Base-by-base conservation (phyloP, 2,113 vertebrate species). In the Misgurnus anguillicaudatus region DNA sequence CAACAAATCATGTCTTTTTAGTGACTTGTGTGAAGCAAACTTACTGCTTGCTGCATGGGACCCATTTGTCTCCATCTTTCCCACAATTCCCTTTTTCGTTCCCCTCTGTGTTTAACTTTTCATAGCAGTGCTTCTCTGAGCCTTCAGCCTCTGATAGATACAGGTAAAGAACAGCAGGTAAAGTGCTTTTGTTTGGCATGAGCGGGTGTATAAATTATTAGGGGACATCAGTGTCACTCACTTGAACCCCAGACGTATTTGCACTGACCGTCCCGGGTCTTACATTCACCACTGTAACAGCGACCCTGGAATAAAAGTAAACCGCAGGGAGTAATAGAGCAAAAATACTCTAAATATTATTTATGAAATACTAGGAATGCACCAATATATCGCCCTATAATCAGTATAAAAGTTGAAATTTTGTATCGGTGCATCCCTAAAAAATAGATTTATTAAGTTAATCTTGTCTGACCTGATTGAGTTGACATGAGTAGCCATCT, bases 11-110 rank as follows among this genome's bases (percentile, higher is more conserved):
- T 11, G 5, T 48, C 11, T 11, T 13, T 13, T 48, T 48, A 11
- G 47, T 9, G 47, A 13, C 10, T n/a, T 42, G 64, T 2, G 38
- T n/a, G 6, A 14, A 66, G 36, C 38, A 63, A 76, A 84, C 96
- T 96, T 91, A 99, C 98, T 99, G 98, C 89, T 99, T 99, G 92
- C 95, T 97, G 90, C 98, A 99, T 88, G 95, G 95, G 85, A 98
- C 86, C 97, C 96, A 99, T 45, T 93, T 93, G 8, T 97, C 95
- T 88, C 96, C 96, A 55, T 97, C 96, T 83, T 90, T 96, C 55
- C 98, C 98, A 82, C 98, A 99, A 87, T 99, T 99, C 8, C 98
- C 98, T 82, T 99, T 99, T 87, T 97, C 96, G 0, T 97, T 97
- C 36, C 98, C 98, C 93, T 99, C 98, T 0, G 96, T 98, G 85